A percentile compares a stretch with the other conserved stretches of the same genome.
Conservation (phyloP, 2,797 vertebrate genomes). For the Fringilla coelebs region DNA sequence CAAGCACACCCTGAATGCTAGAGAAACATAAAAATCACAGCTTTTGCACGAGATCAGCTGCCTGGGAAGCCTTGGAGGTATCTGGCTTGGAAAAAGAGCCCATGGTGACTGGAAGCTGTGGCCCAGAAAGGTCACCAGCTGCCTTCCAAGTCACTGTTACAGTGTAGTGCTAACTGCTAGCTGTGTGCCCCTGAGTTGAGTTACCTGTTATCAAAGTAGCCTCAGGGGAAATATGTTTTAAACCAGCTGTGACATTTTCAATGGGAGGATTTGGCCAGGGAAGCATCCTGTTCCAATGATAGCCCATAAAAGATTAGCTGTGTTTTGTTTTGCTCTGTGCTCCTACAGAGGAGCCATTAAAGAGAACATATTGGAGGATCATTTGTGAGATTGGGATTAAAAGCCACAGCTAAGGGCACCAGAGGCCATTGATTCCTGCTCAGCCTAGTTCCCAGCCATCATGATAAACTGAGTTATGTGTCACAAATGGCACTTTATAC, state of each 20-base stretch:
- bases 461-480: neutral
- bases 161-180: neutral
- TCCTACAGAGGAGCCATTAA: neutral
- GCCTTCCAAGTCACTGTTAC: neutral
- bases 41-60: neutral
- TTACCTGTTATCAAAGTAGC: constrained; percentile 1
- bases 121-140: neutral
- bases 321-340: constrained; percentile 17
- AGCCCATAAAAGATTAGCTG: neutral
- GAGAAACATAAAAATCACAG: neutral
- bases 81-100: neutral
- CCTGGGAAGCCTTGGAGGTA: neutral
- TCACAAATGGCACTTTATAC: neutral
- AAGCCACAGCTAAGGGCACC: neutral
- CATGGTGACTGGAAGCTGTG: neutral
- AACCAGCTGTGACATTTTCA: constrained; percentile 1
- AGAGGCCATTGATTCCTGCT: neutral
- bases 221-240: neutral
- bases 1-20: neutral
- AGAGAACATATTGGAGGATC: neutral
- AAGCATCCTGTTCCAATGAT: constrained; percentile 15
- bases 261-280: neutral
- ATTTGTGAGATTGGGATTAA: neutral
- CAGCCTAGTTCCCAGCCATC: neutral
- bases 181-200: neutral